Percentiles rank a stretch among this genome's conserved stretches.
Conservation (phyloP, 2,888 invertebrate genomes). For the Pammene fasciana region DNA sequence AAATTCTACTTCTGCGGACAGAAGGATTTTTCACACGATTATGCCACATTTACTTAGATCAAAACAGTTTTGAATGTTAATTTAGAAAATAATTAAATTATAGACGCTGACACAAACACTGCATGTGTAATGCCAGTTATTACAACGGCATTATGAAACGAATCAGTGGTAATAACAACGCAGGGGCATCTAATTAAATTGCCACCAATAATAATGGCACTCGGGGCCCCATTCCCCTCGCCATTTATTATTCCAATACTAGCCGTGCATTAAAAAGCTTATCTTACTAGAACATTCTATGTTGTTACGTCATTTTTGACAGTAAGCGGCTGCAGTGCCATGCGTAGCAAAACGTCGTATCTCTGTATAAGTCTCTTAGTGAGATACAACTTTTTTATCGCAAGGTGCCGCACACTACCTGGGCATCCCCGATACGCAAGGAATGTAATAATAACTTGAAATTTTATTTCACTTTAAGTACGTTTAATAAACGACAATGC, state of each 20-base stretch:
- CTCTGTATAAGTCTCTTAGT: neutral
- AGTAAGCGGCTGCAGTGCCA: neutral
- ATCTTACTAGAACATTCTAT: neutral
- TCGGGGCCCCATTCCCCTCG: constrained; percentile 76
- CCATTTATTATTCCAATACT: constrained; percentile 75
- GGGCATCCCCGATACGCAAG: constrained; percentile 41
- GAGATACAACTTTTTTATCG: neutral
- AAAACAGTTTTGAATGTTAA: no score
- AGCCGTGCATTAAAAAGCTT: constrained; percentile 52
- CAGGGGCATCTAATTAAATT: constrained; percentile 82
- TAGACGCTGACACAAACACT: constrained; percentile 2
- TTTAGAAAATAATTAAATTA: neutral
- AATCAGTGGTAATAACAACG: constrained; percentile 81
- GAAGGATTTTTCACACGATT: no score
- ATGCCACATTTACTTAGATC: no score
- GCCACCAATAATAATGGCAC: constrained; percentile 81
- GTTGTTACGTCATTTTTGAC: neutral
- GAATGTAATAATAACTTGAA: constrained; percentile 42
- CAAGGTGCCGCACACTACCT: constrained; percentile 29
- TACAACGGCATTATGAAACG: constrained; percentile 77
- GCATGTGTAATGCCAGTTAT: constrained; percentile 58
- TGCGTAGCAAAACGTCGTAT: neutral
- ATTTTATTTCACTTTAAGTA: constrained; percentile 40
- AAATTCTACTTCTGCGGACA: no score
- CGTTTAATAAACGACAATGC: constrained; percentile 42